These are phyloP conservation scores for Stomorhina lunata DNA, from an alignment of 2,888 invertebrate genomes.

Conservation along the genomic window DNA sequence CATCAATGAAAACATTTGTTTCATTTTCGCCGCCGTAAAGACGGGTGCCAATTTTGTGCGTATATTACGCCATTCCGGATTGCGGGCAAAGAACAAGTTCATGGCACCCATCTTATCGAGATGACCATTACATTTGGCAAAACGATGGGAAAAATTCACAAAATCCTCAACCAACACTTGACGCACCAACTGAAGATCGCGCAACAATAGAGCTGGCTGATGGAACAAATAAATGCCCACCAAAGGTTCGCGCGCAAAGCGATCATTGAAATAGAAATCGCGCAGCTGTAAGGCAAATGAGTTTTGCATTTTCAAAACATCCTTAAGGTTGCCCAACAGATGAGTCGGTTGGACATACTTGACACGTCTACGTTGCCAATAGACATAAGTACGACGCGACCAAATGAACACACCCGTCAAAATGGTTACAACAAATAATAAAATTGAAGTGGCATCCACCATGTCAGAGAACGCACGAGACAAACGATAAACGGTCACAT, in stretches of 20 bases:
- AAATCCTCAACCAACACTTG: constrained; percentile 80
- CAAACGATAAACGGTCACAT: neutral
- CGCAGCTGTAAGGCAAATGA: constrained; percentile 76
- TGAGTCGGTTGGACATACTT: constrained; percentile 78
- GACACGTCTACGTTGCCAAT: constrained; percentile 78
- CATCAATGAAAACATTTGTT: constrained; percentile 78
- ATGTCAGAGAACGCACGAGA: constrained; percentile 61
- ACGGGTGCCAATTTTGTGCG: constrained; percentile 80
- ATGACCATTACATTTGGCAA: constrained; percentile 74
- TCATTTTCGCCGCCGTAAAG: constrained; percentile 79
- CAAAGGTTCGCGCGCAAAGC: constrained; percentile 72
- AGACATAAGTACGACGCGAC: constrained; percentile 79
- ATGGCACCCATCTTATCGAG: constrained; percentile 79
- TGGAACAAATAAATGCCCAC: constrained; percentile 80
- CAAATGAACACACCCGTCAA: constrained; percentile 73
- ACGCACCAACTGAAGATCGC: constrained; percentile 80
- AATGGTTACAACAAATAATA: constrained; percentile 73
- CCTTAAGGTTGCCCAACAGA: constrained; percentile 79
- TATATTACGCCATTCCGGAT: constrained; percentile 80
- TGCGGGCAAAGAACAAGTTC: constrained; percentile 80
- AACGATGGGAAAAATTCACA: constrained; percentile 78
- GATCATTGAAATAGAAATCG: constrained; percentile 76
- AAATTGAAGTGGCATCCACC: constrained; percentile 75
- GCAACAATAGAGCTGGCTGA: constrained; percentile 79
- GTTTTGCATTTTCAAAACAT: constrained; percentile 75